Evolutionary conservation across 1,140 invertebrate species (phyloP).

Genomic region (Teleogryllus occipitalis): DNA sequence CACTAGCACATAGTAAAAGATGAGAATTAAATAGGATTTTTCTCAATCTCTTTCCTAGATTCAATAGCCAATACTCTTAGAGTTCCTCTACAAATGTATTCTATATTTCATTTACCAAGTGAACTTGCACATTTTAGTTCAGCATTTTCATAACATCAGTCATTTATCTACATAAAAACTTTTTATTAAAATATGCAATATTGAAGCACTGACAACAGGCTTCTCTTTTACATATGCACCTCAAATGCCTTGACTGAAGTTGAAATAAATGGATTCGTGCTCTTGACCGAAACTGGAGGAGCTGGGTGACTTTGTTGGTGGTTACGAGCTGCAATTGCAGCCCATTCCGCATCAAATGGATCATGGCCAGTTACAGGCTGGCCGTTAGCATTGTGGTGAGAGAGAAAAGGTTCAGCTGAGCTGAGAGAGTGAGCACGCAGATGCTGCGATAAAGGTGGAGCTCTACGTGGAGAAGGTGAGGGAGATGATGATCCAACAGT

Average conservation of each 20-base stretch:
- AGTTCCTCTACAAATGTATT: not conserved
- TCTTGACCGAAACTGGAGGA: conserved; percentile 21
- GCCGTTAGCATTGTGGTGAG: conserved; percentile 27
- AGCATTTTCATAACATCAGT: not conserved
- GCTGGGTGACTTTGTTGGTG: conserved; percentile 22
- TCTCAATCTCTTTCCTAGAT: not conserved
- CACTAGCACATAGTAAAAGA: too few relatives aligned
- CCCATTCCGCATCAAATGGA: conserved; percentile 84
- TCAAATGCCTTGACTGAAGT: conserved; percentile 47
- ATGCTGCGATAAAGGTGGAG: conserved; percentile 43
- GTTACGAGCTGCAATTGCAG: conserved; percentile 41
- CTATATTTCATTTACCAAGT: not conserved
- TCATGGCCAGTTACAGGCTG: conserved; percentile 42
- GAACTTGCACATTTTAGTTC: not conserved
- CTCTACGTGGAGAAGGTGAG: conserved; percentile 33
- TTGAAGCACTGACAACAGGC: not conserved
- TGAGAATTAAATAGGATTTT: too few relatives aligned
- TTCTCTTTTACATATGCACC: conserved; percentile 42
- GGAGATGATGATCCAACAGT: conserved; percentile 33
- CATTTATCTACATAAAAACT: not conserved
- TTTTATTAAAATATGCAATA: not conserved
- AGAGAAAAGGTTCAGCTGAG: conserved; percentile 36
- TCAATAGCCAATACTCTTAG: not conserved
- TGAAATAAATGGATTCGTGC: conserved; percentile 41
- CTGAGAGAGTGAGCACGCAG: conserved; percentile 53